Base-by-base conservation (phyloP, 2,797 vertebrate species). In the Notolabrus celidotus region DNA sequence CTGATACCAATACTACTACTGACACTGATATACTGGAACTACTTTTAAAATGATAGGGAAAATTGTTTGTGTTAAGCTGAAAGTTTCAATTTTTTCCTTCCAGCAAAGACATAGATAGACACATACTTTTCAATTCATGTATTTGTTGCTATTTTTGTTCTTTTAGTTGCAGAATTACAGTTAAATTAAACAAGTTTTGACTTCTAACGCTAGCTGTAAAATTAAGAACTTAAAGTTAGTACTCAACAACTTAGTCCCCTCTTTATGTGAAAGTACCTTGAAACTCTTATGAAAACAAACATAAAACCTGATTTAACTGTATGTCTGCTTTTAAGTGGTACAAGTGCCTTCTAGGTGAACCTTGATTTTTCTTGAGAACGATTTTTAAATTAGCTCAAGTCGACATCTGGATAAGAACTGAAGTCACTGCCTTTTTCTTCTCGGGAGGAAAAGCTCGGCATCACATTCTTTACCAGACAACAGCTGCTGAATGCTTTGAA, bases 401-500 rank as follows among this genome's bases (percentile, higher is more conserved):
- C 66, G 51, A 66, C 61, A 45, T 72, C 69, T 61, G 38, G 63
- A 50, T 49, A 49, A 67, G 69, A 22, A 33, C 45, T 42, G 5
- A 46, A 22, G 77, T 65, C 46, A 43, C n/a, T 31, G 17, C 68
- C 22, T 2, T 74, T 59, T 79, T 62, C 59, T 68, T 50, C 8
- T 15, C 31, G 71, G 43, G 38, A 69, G 46, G 52, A 59, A 61
- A 66, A 76, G 45, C 31, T 27, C 52, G 31, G 17, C 29, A 10
- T 70, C 59, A 42, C 31, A 39, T 50, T 68, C 79, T 57, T 58
- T n/a, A 46, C 9, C 29, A 72, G 64, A 83, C 68, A 75, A 80
- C 81, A 82, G 72, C 82, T 79, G 84, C 60, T 53, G 71, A 61
- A 73, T 50, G 56, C 71, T 72, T 45, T 59, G 63, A 72, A 27